A percentile compares a stretch with the other conserved stretches of the same genome.
These are phyloP conservation scores for Hydraecia micacea DNA, from an alignment of 2,888 invertebrate genomes.

Conservation along the genomic window DNA sequence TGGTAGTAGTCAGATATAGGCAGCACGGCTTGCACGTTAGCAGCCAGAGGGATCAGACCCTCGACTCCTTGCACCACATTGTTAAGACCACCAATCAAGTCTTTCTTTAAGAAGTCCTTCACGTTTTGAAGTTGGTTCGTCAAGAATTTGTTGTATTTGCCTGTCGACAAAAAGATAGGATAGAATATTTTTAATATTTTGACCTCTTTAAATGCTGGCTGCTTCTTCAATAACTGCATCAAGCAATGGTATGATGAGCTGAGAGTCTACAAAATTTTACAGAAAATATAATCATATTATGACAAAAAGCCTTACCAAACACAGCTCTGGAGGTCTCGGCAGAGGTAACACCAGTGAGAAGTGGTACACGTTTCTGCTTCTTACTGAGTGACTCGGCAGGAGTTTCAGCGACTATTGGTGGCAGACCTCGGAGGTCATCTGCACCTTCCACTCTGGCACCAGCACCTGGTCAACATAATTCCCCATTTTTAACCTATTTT, in stretches of 20 bases:
- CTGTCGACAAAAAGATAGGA: constrained; percentile 66
- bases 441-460: constrained; percentile 93
- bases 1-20: constrained; percentile 82
- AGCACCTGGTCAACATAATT: constrained; percentile 79
- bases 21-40: constrained; percentile 72
- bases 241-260: background rate
- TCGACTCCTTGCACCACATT: constrained; percentile 78
- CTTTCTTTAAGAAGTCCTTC: constrained; percentile 85
- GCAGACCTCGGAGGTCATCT: constrained; percentile 92
- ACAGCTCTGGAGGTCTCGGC: constrained; percentile 93
- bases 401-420: constrained; percentile 91
- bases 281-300: background rate
- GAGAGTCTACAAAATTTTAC: background rate
- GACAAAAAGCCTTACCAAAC: constrained; percentile 80
- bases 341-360: constrained; percentile 93
- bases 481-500: background rate
- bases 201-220: background rate
- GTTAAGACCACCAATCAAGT: constrained; percentile 82
- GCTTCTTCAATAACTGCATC: background rate
- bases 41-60: constrained; percentile 77
- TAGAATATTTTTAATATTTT: too few species aligned
- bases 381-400: constrained; percentile 91
- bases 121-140: constrained; percentile 76
- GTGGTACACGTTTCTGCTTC: constrained; percentile 90
- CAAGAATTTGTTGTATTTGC: constrained; percentile 83